Base-by-base conservation (phyloP, 2,113 vertebrate species). In the Sylvia atricapilla region DNA sequence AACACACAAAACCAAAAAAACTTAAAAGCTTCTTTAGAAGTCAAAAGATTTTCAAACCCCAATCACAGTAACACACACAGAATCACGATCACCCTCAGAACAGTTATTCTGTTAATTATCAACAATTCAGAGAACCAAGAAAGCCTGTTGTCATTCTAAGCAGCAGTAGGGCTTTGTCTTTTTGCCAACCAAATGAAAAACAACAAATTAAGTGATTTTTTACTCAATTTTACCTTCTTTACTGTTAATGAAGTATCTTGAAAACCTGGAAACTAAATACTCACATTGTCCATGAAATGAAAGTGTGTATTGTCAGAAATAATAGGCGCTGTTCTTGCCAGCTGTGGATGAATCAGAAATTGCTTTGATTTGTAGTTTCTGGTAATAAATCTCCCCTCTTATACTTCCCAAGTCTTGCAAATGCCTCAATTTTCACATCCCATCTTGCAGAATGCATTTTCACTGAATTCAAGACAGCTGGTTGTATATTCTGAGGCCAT, bases 251-350 rank as follows among this genome's bases (percentile, higher is more conserved):
- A 95, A 95, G 67, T 43, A 28, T 56, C 85, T 85, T 79, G 41
- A 93, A 91, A 94, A 73, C 67, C 58, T 86, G 67, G 91, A 92
- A 93, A 63, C 75, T 69, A 80, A 91, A 73, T 83, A 90, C 39
- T 91, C 78, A 30, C 72, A 66, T 43, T 85, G 67, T 73, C 59
- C 50, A 31, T 20, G 20, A 92, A 90, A 83, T 46, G 18, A 90
- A 93, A 92, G 62, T 39, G 25, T 4, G 3, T 49, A 81, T 74
- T 84, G 81, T 60, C 49, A 73, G 53, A 93, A 94, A 90, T 73
- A 96, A 94, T 44, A 72, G 84, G 37, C 41, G 58, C 46, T 6
- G 5, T 90, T 23, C 27, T 53, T n/a, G 14, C 70, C 75, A 94
- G 70, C 63, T 90, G 79, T 33, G 25, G 59, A 73, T 86, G 63